Percentiles rank a stretch among this genome's conserved stretches.
Evolutionary conservation across 2,113 vertebrate species (phyloP).

Genomic region (Natator depressus): DNA sequence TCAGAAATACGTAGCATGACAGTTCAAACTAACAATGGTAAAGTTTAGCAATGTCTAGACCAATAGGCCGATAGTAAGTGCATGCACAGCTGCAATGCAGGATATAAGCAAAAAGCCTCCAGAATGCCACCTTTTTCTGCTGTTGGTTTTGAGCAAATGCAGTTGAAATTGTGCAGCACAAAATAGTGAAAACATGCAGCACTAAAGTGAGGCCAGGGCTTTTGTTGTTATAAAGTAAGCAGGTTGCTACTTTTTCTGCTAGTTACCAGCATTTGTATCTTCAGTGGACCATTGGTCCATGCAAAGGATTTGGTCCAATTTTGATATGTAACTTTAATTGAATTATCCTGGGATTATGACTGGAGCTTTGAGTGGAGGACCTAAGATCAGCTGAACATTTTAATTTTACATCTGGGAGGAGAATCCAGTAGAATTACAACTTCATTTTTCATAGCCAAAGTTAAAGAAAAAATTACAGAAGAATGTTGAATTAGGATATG

Average conservation of each 20-base stretch:
- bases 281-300: background rate
- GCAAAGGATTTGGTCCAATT: background rate
- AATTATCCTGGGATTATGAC: background rate
- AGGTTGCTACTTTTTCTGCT: constrained; percentile 5
- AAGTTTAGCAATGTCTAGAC: no score
- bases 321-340: constrained; percentile 10
- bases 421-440: background rate
- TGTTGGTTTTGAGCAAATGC: no score
- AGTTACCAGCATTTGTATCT: background rate
- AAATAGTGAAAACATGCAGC: no score
- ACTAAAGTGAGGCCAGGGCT: background rate
- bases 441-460: background rate
- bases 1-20: background rate
- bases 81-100: no score
- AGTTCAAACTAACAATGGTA: no score
- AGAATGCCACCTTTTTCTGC: no score
- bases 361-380: background rate
- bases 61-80: no score
- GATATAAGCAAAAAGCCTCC: no score
- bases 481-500: background rate
- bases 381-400: no score
- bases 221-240: background rate
- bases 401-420: background rate
- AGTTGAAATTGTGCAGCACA: no score
- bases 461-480: background rate